Evolutionary conservation across 2,797 vertebrate genomes (phyloP), one percentile per base, ranked within the genome.

Genomic region (Sus cebifrons): DNA sequence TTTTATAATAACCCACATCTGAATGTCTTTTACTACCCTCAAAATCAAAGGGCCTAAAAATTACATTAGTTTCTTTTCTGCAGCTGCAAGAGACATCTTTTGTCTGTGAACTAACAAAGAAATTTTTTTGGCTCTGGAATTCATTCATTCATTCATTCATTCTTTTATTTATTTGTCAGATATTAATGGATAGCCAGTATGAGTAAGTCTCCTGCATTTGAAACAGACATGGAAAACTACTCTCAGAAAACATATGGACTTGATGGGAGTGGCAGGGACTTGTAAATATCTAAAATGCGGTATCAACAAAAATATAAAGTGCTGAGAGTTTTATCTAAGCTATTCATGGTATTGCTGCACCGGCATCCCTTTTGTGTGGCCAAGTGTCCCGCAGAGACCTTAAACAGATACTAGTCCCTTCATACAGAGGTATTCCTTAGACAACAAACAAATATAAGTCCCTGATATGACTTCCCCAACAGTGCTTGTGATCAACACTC

Each of bases 1-100:
- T 64, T 70, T 89, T 85, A 68, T 89, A 81, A 84, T 54, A 85
- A 85, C 14, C 49, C 29, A 70, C 12, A 82, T 87, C 14, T 77
- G 56, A 96, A 73, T 9, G 81, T 10, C 2, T 27, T 83, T 92
- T 49, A 73, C 32, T 32, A 32, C 4, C 27, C 23, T 85, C 62
- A 49, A 77, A 97, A 94, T 44, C 15, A 81, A 91, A 84, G 16
- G 32, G 9, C 16, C 18, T 86, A 79, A 92, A 94, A 89, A 58
- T 60, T 79, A 3, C 0, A 74, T 49, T 70, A 81, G 10, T 2
- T 8, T 29, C 32, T 85, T 88, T 92, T 79, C 13, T 67, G 5
- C 23, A 85, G 21, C 36, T 64, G 2, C 0, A 65, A 27, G n/a
- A 78, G 13, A 65, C 11, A 62, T 74, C 9, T 64, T 87, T 70